Evolutionary conservation across 2,113 vertebrate species (phyloP).

Genomic region (Colius striatus): DNA sequence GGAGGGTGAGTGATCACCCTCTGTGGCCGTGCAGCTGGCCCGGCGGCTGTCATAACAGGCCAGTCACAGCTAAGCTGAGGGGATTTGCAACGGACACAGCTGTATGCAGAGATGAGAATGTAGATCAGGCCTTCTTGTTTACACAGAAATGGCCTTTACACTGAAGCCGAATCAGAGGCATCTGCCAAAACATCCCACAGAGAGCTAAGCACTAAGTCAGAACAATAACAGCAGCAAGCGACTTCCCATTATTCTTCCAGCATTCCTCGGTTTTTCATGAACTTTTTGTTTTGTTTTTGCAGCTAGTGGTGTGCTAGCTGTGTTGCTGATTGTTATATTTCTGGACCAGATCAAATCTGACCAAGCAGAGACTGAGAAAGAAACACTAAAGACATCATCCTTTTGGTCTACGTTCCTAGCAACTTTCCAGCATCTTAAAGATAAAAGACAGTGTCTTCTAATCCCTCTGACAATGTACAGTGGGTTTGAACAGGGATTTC

Average conservation of each 20-base stretch:
- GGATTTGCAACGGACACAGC: neutral
- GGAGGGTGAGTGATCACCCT: neutral
- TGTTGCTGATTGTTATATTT: slow-evolving; percentile 83
- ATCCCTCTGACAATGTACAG: slow-evolving; percentile 92
- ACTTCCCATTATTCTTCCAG: slow-evolving; percentile 27
- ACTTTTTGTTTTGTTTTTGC: slow-evolving; percentile 26
- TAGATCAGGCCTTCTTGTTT: slow-evolving; percentile 15
- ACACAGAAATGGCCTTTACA: neutral
- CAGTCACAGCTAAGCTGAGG: neutral
- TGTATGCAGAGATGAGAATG: neutral
- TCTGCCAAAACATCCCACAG: slow-evolving; percentile 38
- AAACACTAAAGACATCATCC: slow-evolving; percentile 52
- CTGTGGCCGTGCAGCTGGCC: neutral
- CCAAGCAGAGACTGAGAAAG: slow-evolving; percentile 48
- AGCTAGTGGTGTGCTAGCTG: slow-evolving; percentile 90
- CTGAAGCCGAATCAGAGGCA: slow-evolving; percentile 6
- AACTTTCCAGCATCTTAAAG: slow-evolving; percentile 85
- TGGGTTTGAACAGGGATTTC: slow-evolving; percentile 93
- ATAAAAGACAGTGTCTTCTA: slow-evolving; percentile 85
- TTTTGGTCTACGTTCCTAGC: slow-evolving; percentile 84
- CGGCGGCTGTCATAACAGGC: neutral
- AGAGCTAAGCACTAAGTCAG: slow-evolving; percentile 28
- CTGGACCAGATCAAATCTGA: slow-evolving; percentile 83
- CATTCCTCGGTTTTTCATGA: slow-evolving; percentile 22
- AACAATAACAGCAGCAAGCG: slow-evolving; percentile 11